Evolutionary conservation across 2,888 invertebrate species (phyloP).

Genomic region (Dusona sp.): DNA sequence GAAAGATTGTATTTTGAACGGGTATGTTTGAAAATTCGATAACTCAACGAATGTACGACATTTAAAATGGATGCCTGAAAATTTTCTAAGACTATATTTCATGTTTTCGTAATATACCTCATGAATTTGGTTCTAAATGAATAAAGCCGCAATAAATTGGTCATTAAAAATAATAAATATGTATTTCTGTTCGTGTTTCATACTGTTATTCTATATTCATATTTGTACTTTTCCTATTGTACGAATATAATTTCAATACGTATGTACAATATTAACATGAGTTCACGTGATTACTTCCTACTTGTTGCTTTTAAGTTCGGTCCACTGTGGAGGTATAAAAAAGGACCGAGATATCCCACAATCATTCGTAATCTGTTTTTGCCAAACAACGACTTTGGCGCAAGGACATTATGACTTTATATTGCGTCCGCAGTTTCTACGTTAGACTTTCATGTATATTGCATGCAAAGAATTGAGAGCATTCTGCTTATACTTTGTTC

Average conservation of each 20-base stretch:
- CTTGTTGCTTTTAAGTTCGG: slow-evolving; percentile 2
- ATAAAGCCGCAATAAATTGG: too few species aligned
- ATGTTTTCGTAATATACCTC: too few species aligned
- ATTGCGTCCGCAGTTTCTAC: slow-evolving; percentile 11
- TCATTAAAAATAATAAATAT: too few species aligned
- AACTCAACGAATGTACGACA: not conserved
- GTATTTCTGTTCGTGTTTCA: too few species aligned
- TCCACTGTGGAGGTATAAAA: not conserved
- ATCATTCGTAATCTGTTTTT: not conserved
- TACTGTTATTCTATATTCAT: too few species aligned
- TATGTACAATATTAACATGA: not conserved
- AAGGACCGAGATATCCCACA: not conserved
- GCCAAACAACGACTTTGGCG: slow-evolving; percentile 5
- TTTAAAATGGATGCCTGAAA: not conserved
- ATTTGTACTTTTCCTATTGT: not conserved
- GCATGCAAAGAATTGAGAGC: slow-evolving; percentile 2
- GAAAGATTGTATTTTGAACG: not conserved
- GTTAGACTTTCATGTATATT: not conserved
- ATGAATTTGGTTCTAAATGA: too few species aligned
- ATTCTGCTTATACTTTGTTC: not conserved
- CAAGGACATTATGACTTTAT: not conserved
- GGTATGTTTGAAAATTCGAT: not conserved
- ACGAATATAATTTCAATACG: not conserved
- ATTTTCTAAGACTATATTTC: not conserved
- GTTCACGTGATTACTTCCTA: slow-evolving; percentile 3